Evolutionary conservation across 1,140 invertebrate genomes (phyloP).

Genomic region (Agrypnia vestita): DNA sequence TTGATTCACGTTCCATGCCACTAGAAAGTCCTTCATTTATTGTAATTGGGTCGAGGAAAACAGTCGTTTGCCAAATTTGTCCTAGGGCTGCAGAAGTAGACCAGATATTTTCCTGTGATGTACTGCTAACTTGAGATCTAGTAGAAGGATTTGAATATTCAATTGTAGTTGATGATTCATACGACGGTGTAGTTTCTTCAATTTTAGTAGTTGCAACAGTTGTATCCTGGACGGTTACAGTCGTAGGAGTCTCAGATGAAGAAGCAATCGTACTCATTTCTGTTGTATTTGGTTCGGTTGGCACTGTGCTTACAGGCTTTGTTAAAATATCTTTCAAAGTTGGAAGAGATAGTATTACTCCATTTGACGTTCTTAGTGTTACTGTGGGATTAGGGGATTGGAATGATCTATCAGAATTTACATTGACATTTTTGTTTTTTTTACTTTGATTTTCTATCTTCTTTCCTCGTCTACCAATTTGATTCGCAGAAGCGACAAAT

Average conservation of each 20-base stretch:
- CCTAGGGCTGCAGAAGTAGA: slow-evolving; percentile 57
- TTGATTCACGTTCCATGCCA: slow-evolving; percentile 46
- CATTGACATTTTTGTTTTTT: slow-evolving; percentile 64
- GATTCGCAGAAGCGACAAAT: slow-evolving; percentile 67
- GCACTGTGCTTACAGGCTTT: slow-evolving; percentile 50
- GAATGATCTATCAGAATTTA: slow-evolving; percentile 65
- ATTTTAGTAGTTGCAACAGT: slow-evolving; percentile 28
- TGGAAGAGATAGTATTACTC: slow-evolving; percentile 52
- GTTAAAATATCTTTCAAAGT: slow-evolving; percentile 59
- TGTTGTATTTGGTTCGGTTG: slow-evolving; percentile 21
- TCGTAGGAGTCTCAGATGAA: slow-evolving; percentile 55
- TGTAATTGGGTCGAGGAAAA: slow-evolving; percentile 80
- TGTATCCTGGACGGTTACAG: slow-evolving; percentile 32
- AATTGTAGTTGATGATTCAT: slow-evolving; percentile 45
- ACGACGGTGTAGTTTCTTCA: slow-evolving; percentile 44
- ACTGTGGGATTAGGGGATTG: slow-evolving; percentile 60
- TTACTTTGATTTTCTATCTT: slow-evolving; percentile 64
- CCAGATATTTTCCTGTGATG: slow-evolving; percentile 56
- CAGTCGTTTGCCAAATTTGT: slow-evolving; percentile 76
- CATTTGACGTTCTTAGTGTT: slow-evolving; percentile 52
- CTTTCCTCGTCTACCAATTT: slow-evolving; percentile 68
- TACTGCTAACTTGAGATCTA: slow-evolving; percentile 46
- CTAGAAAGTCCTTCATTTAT: slow-evolving; percentile 78
- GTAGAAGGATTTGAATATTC: slow-evolving; percentile 42
- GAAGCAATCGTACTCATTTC: slow-evolving; percentile 18